A percentile compares a stretch with the other conserved stretches of the same genome.
These are phyloP conservation scores for Ianthella basta DNA, from an alignment of 37 sponge, comb jelly and placozoan genomes.

Conservation along the genomic window DNA sequence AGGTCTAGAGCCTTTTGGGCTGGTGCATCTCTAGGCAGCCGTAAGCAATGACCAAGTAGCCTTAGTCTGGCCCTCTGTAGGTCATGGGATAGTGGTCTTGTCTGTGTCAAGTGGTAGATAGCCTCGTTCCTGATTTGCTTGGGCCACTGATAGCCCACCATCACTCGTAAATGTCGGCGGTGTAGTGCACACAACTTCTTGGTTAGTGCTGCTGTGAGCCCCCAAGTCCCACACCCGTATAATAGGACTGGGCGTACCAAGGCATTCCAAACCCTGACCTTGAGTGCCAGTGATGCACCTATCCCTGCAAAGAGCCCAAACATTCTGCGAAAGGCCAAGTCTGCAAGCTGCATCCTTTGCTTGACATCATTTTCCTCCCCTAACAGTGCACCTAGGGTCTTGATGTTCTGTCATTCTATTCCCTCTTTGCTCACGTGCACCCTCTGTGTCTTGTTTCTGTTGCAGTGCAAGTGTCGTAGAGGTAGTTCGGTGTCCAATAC, in stretches of 20 bases:
- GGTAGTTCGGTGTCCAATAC: slow-evolving; percentile 17
- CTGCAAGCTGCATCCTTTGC: slow-evolving; percentile 16
- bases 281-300: background rate
- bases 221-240: slow-evolving; percentile 20
- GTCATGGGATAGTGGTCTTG: no score
- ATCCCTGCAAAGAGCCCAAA: slow-evolving; percentile 13
- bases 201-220: background rate
- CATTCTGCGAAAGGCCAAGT: slow-evolving; percentile 1
- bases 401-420: background rate
- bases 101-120: no score
- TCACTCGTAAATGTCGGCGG: no score
- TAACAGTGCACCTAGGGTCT: slow-evolving; percentile 10
- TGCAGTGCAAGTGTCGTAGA: background rate
- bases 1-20: no score
- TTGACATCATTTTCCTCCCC: background rate
- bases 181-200: no score
- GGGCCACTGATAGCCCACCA: no score
- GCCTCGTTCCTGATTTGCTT: no score
- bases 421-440: background rate
- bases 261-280: background rate
- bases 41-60: no score
- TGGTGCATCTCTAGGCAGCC: no score
- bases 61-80: no score
- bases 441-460: slow-evolving; percentile 9
- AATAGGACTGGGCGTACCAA: slow-evolving; percentile 21